Evolutionary conservation across 2,888 invertebrate genomes (phyloP).

Genomic region (Tiliacea aurago): DNA sequence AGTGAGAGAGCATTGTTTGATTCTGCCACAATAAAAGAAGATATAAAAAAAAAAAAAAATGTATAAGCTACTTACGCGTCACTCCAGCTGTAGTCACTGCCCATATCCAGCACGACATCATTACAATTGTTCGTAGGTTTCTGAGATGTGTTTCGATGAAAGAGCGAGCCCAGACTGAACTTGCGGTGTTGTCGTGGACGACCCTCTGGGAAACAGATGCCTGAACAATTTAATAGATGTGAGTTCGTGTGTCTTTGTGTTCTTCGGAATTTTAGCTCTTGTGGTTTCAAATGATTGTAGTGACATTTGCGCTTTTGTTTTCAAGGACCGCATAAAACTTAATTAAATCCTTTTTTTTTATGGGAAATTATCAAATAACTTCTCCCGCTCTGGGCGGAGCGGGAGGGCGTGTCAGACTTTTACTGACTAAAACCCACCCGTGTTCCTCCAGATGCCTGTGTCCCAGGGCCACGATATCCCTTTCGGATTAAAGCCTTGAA

Average conservation of each 20-base stretch:
- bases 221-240: conserved; percentile 26
- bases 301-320: background rate
- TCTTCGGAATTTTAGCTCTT: background rate
- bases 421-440: too few species aligned
- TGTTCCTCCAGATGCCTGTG: too few species aligned
- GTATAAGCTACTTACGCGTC: conserved; percentile 78
- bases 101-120: conserved; percentile 86
- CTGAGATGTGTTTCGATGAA: conserved; percentile 75
- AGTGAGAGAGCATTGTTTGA: background rate
- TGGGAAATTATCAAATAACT: too few species aligned
- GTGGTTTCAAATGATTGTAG: background rate
- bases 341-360: too few species aligned
- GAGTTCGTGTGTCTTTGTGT: conserved; percentile 12
- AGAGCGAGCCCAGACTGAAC: conserved; percentile 88
- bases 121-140: conserved; percentile 79
- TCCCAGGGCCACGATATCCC: too few species aligned
- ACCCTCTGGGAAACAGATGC: conserved; percentile 63
- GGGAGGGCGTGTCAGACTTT: too few species aligned
- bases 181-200: conserved; percentile 84
- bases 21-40: background rate
- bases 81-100: conserved; percentile 87
- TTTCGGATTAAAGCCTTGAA: background rate
- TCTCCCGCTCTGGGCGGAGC: too few species aligned
- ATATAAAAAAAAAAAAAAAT: background rate
- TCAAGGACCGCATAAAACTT: too few species aligned